Conservation (phyloP, 2,797 vertebrate genomes). For the Chaenodraco wilsoni region DNA sequence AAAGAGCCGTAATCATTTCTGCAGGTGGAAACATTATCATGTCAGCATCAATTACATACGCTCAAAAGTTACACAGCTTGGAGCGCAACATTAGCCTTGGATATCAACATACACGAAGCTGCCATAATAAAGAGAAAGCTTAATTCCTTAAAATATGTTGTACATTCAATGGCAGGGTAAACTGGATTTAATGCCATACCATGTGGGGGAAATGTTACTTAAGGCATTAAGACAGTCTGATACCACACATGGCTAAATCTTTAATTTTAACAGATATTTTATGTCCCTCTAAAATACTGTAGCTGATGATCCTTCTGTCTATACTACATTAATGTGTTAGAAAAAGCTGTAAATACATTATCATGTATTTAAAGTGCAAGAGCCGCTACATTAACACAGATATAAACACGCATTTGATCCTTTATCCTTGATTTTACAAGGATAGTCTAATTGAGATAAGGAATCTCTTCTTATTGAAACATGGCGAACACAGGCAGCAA, state of each 20-base stretch:
- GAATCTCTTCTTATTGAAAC: too few relatives aligned
- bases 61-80: conserved; percentile 10
- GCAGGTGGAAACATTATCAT: conserved; percentile 41
- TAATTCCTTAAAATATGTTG: neutral
- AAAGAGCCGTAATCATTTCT: conserved; percentile 31
- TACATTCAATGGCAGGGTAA: conserved; percentile 3
- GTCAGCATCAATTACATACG: conserved; percentile 14
- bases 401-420: too few relatives aligned
- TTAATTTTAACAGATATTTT: neutral
- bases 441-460: too few relatives aligned
- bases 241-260: neutral
- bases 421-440: too few relatives aligned
- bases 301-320: neutral
- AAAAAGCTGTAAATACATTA: neutral
- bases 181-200: conserved; percentile 1
- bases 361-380: neutral
- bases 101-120: conserved; percentile 11
- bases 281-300: neutral
- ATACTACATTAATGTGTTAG: neutral
- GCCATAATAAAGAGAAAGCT: neutral
- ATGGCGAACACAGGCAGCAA: too few relatives aligned
- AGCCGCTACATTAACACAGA: neutral
- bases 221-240: conserved; percentile 6
- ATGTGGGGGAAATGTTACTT: neutral
- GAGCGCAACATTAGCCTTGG: conserved; percentile 7